Evolutionary conservation across 2,113 vertebrate genomes (phyloP), one percentile per base, ranked within the genome.

Genomic region (Myrmecophaga tridactyla): DNA sequence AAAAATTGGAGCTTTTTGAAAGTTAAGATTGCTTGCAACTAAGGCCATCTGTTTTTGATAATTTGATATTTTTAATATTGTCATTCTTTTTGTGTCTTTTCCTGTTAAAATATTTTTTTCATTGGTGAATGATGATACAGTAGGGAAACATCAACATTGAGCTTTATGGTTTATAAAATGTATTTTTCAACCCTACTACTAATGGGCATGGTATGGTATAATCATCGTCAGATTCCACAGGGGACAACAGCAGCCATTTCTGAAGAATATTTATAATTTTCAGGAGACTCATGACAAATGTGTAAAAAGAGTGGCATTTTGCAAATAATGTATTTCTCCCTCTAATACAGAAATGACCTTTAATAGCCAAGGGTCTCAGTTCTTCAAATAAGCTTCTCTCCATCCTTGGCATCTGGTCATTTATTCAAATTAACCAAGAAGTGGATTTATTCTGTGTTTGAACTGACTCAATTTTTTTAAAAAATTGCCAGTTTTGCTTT

Each of bases 221-320:
- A 39, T 43, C 31, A 43, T 51, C 3, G 76, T 76, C 58, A 88
- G 82, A 96, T 73, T 51, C 90, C 67, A 75, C 34, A 63, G 81
- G 39, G 46, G 87, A 21, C 14, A n/a, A 76, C 36, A 85, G 70
- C 4, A 92, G 60, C 39, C 82, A 73, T 86, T 95, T 89, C 78
- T 93, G 73, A 93, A 76, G 69, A 80, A 18, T 25, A 14, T 73
- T 56, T 75, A 75, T 95, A 86, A 92, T 93, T 86, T 96, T 94
- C 63, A 86, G 90, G 53, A 94, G 92, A 81, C 7, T 72, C 51
- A 58, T 72, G 65, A 90, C 77, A 72, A 75, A 80, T 0, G 0
- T 69, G 36, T 83, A 69, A 36, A 72, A 90, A 89, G 15, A 95
- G 6, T 84, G n/a, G 17, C 67, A 89, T 96, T 95, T 89, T 96